Evolutionary conservation across 2,888 invertebrate species (phyloP).

Genomic region (Conops quadrifasciatus): DNA sequence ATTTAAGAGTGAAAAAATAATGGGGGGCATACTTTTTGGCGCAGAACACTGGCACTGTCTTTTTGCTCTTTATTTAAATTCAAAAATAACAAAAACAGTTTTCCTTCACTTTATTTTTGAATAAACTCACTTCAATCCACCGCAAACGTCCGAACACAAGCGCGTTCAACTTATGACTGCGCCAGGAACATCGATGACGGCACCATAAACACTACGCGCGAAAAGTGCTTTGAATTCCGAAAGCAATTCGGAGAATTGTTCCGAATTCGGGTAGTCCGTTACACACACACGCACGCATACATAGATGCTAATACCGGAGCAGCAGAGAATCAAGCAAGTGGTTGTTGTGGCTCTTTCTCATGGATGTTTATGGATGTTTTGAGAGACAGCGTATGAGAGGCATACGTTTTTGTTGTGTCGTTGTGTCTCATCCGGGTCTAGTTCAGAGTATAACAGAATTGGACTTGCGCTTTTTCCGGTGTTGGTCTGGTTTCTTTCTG

Average conservation of each 20-base stretch:
- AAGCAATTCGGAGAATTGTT: constrained; percentile 17
- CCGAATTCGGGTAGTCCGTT: constrained; percentile 14
- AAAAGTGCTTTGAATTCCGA: not conserved
- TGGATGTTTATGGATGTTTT: constrained; percentile 15
- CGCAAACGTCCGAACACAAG: constrained; percentile 3
- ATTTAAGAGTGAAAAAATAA: not conserved
- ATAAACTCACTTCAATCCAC: not conserved
- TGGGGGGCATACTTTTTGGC: constrained; percentile 12
- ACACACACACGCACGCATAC: not conserved
- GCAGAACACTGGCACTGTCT: not conserved
- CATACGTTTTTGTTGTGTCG: not conserved
- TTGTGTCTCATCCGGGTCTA: not conserved
- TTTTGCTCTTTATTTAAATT: constrained; percentile 8
- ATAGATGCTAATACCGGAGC: constrained; percentile 12
- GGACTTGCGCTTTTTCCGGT: too few species aligned
- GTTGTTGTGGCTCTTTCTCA: constrained; percentile 38
- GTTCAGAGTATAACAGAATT: not conserved
- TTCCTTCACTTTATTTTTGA: not conserved
- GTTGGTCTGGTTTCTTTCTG: too few species aligned
- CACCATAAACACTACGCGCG: not conserved
- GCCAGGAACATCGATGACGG: constrained; percentile 13
- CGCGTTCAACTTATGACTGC: constrained; percentile 23
- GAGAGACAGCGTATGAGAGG: not conserved
- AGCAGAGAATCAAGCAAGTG: constrained; percentile 46
- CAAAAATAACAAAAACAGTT: constrained; percentile 26